Evolutionary conservation across 2,888 invertebrate genomes (phyloP), one percentile per base, ranked within the genome.

Genomic region (Drosophila recens): DNA sequence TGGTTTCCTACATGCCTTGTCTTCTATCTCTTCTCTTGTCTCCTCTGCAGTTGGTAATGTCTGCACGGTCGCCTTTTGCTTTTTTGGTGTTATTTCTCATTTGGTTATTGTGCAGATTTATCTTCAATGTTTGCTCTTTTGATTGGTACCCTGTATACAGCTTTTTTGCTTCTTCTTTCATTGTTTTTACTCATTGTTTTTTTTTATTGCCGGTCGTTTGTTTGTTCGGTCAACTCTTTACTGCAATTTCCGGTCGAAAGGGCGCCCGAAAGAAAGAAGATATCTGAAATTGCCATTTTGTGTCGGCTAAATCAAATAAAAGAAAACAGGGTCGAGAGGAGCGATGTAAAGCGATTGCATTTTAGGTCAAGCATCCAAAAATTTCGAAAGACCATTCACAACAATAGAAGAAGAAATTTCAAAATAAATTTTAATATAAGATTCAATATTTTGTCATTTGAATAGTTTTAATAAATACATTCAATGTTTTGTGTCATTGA

Each of bases 1-100:
- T 89, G 72, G 75, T 78, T 87, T 84, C 81, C 87, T 67, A 70
- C 76, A 81, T 68, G 61, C n/a, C 67, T 46, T 45, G 51, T 49
- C 49, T 38, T 38, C 42, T 20, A 23, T 23, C 15, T 34, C 45
- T 2, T 23, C 57, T 0, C 6, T 6, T 38, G 5, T 4, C 8
- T 2, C 13, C 6, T 15, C 20, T 43, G n/a, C n/a, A 38, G 34
- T 54, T 57, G 62, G 23, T 52, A 63, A 58, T 46, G 66, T 68
- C 53, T 61, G 56, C 67, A 68, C 80, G 67, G 52, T 82, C 67
- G 51, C 65, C 77, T 63, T 74, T 63, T 67, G 63, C 61, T 56
- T 52, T 63, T 75, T 72, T 46, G 63, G 72, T 80, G 83, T 80
- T 74, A 69, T 77, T 69, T 80, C 67, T 87, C 66, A 71, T 87